Evolutionary conservation across 2,797 vertebrate genomes (phyloP).

Genomic region (Darevskia mixta): DNA sequence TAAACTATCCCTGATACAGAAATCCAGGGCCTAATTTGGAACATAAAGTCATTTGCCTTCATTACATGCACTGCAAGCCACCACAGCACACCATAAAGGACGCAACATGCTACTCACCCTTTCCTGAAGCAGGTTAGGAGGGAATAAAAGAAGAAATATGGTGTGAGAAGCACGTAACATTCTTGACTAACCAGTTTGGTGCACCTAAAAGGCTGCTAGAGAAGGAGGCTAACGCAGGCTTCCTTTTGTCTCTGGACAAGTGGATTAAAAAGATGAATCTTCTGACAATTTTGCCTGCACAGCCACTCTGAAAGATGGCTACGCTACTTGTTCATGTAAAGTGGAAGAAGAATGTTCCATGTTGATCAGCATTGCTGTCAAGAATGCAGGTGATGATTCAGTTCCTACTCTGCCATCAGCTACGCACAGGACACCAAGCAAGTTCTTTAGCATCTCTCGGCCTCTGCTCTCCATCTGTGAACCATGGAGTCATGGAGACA

Average conservation of each 20-base stretch:
- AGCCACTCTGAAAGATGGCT: neutral
- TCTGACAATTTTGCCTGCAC: neutral
- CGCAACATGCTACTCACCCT: conserved; percentile 65
- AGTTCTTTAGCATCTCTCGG: neutral
- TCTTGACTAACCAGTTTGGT: conserved; percentile 10
- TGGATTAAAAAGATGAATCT: neutral
- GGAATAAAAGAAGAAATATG: conserved; percentile 53
- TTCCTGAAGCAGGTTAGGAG: conserved; percentile 56
- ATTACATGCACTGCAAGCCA: neutral
- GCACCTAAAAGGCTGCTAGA: neutral
- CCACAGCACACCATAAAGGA: neutral
- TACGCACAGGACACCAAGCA: neutral
- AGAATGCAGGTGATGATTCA: neutral
- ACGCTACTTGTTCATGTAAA: neutral
- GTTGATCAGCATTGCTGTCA: neutral
- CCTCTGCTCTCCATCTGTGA: neutral
- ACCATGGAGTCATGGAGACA: neutral
- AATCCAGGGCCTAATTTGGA: neutral
- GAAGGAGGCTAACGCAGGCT: fast-evolving
- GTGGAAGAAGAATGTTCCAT: neutral
- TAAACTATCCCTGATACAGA: neutral
- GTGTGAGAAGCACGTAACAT: neutral
- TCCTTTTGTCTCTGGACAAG: neutral
- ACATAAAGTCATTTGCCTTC: fast-evolving
- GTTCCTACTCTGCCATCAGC: neutral